A percentile compares a stretch with the other conserved stretches of the same genome.
Evolutionary conservation across 2,113 vertebrate species (phyloP).

Genomic region (Grammomys surdaster): DNA sequence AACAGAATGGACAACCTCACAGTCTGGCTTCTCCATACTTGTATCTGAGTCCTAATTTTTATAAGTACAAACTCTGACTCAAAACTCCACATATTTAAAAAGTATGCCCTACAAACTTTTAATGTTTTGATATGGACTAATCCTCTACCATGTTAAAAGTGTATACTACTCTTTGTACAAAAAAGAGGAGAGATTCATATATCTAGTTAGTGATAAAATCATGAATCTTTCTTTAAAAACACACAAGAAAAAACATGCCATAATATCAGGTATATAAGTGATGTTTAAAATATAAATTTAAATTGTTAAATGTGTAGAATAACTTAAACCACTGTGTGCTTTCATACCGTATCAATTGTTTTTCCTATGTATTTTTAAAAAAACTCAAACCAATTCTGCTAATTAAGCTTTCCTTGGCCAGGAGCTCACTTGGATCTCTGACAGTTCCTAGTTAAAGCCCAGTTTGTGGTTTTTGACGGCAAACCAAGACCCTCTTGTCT

Average conservation of each 20-base stretch:
- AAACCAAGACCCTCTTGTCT: slow-evolving; percentile 78
- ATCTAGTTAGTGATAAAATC: slow-evolving; percentile 33
- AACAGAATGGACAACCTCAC: background rate
- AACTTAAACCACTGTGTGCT: slow-evolving; percentile 45
- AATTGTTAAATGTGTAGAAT: slow-evolving; percentile 65
- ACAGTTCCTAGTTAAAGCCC: slow-evolving; percentile 73
- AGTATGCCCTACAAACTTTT: background rate
- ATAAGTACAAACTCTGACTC: slow-evolving; percentile 37
- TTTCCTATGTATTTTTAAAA: slow-evolving; percentile 70
- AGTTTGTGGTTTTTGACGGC: slow-evolving; percentile 77
- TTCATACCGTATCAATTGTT: slow-evolving; percentile 61
- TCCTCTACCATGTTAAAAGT: slow-evolving; percentile 7
- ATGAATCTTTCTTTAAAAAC: slow-evolving; percentile 20
- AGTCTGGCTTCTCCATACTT: background rate
- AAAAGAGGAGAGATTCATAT: background rate
- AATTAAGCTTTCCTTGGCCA: slow-evolving; percentile 59
- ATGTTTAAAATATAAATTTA: slow-evolving; percentile 64
- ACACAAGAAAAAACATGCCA: slow-evolving; percentile 14
- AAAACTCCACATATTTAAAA: slow-evolving; percentile 49
- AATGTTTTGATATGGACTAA: slow-evolving; percentile 46
- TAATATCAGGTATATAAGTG: slow-evolving; percentile 14
- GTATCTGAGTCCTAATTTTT: slow-evolving; percentile 53
- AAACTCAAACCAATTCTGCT: slow-evolving; percentile 65
- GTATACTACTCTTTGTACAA: background rate
- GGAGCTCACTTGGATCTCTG: slow-evolving; percentile 69